Evolutionary conservation across 1,140 invertebrate species (phyloP).

Genomic region (Drosophila kanapiae): DNA sequence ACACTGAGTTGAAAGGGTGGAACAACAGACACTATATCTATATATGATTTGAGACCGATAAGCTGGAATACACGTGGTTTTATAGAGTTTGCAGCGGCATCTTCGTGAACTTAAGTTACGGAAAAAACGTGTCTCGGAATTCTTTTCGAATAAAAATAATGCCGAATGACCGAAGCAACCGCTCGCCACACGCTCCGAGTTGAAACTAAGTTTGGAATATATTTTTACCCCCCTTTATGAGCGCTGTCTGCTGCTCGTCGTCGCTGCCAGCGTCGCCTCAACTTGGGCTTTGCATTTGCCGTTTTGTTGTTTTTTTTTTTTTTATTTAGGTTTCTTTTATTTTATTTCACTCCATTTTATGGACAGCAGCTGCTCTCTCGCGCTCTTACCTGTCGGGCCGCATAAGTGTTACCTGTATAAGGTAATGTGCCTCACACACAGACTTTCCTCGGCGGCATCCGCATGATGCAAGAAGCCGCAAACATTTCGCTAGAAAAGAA

Average conservation of each 20-base stretch:
- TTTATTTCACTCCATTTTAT: slow-evolving; percentile 26
- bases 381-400: slow-evolving; percentile 20
- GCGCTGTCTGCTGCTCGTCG: slow-evolving; percentile 17
- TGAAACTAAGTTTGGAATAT: slow-evolving; percentile 70
- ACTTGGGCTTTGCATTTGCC: slow-evolving; percentile 69
- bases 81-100: slow-evolving; percentile 18
- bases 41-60: slow-evolving; percentile 20
- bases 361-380: slow-evolving; percentile 27
- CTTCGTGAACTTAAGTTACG: background rate
- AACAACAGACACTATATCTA: slow-evolving; percentile 1
- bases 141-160: background rate
- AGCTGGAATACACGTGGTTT: slow-evolving; percentile 58
- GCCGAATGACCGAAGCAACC: slow-evolving; percentile 19
- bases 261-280: slow-evolving; percentile 30
- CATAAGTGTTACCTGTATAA: slow-evolving; percentile 24
- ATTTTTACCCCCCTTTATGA: slow-evolving; percentile 63
- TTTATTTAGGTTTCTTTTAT: slow-evolving; percentile 20
- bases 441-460: slow-evolving; percentile 19
- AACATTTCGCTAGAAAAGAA: slow-evolving; percentile 58
- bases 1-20: background rate
- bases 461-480: slow-evolving; percentile 68
- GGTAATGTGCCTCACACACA: no score
- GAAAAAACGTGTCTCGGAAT: slow-evolving; percentile 8
- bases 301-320: slow-evolving; percentile 23
- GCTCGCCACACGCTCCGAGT: slow-evolving; percentile 52